Base-by-base conservation (phyloP, 1,140 invertebrate genomes). In the Lepidostoma basale region DNA sequence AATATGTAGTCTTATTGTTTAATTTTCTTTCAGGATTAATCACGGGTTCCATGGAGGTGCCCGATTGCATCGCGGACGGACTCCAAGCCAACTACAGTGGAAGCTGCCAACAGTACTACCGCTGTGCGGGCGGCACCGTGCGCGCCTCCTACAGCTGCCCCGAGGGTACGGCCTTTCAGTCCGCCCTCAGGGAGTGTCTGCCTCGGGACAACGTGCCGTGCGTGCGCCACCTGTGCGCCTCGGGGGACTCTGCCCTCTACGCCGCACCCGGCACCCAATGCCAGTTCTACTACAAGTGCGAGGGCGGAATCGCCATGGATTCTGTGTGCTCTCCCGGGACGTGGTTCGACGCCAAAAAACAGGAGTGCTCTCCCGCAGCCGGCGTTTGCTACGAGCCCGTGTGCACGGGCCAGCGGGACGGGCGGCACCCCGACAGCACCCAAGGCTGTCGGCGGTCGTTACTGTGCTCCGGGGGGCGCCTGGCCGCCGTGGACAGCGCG, bases 211-310 rank as follows among this genome's bases (percentile, higher is more conserved):
- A 75, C 12, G 74, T 75, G 3, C 75, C 74, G 6, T 83, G 81
- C 65, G 74, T 79, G 4, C 77, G 76, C 3, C 78, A 78, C 25
- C 62, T 73, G 22, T 82, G 81, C 52, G 75, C 77, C 0, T 63
- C 76, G 4, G 74, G 67, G 6, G 80, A 81, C 68, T 68, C 72
- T 1, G 65, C 77, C 4, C 77, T 79, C 4, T 82, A 82, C 69
- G 78, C 81, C 10, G 78, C 5, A 62, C 71, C 23, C 52, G 80
- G 49, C 62, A 71, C 20, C 64, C 81, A 82, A 8, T 87, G 86
- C 73, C 78, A 77, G 20, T 79, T 78, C 22, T 88, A 87, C 75
- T 86, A 83, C 75, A 80, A 85, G 68, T 88, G 86, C 70, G 78
- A 83, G 0, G 76, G 75, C 5, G 81, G 83, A 6, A 74, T 77